Evolutionary conservation across 2,888 invertebrate species (phyloP).

Genomic region (Stratiomys singularior): DNA sequence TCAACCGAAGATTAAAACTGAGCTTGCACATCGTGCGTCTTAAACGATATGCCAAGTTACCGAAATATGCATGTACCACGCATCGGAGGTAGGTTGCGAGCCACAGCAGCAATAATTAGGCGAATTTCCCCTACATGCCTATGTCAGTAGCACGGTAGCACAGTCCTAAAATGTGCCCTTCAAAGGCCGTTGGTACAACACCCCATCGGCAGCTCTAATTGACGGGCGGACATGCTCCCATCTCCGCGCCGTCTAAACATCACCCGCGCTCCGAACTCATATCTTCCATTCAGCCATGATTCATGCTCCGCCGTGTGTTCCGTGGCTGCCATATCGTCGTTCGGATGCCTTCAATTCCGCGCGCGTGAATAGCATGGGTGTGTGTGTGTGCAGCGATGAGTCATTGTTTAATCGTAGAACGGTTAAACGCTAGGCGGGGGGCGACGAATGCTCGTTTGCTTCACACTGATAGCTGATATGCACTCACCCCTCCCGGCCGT

Average conservation of each 20-base stretch:
- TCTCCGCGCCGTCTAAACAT: background rate
- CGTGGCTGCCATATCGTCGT: background rate
- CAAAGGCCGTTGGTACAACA: background rate
- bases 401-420: slow-evolving; percentile 27
- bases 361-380: slow-evolving; percentile 5
- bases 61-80: too few relatives aligned
- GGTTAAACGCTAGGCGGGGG: background rate
- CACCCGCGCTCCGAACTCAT: background rate
- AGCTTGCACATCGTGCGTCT: too few relatives aligned
- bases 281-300: slow-evolving; percentile 2
- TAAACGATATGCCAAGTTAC: too few relatives aligned
- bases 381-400: slow-evolving; percentile 34
- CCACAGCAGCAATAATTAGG: too few relatives aligned
- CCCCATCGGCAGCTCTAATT: background rate
- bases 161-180: background rate
- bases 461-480: background rate
- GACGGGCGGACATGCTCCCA: slow-evolving; percentile 3
- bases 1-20: too few relatives aligned
- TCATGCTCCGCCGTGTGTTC: background rate
- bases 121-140: too few relatives aligned
- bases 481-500: background rate
- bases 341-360: background rate
- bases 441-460: background rate
- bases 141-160: too few relatives aligned
- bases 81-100: too few relatives aligned